These are phyloP conservation scores for Hypercompe scribonia DNA, from an alignment of 2,888 invertebrate species.

Conservation along the genomic window DNA sequence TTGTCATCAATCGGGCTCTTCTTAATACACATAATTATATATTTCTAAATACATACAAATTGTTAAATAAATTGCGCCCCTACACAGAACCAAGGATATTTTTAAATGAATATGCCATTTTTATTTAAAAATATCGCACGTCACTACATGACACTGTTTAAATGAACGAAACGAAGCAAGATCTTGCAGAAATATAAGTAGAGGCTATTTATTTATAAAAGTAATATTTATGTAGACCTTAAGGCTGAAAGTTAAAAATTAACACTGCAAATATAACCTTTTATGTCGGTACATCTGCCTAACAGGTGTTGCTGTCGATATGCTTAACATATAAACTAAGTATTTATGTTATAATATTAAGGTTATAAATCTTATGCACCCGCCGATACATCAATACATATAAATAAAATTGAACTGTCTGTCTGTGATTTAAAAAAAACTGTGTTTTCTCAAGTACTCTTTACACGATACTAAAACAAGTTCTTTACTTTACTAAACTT, in stretches of 20 bases:
- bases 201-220: background rate
- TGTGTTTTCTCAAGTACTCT: too few relatives aligned
- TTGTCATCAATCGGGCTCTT: too few relatives aligned
- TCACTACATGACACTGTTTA: background rate
- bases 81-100: background rate
- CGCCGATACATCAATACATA: background rate
- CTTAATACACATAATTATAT: too few relatives aligned
- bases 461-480: too few relatives aligned
- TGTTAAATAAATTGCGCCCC: background rate
- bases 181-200: background rate
- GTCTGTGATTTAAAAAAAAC: too few relatives aligned
- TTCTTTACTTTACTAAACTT: too few relatives aligned
- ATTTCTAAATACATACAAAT: too few relatives aligned
- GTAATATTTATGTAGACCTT: background rate
- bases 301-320: background rate
- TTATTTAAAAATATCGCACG: background rate
- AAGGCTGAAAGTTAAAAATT: background rate
- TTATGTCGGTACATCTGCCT: background rate
- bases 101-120: background rate
- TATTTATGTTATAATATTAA: background rate
- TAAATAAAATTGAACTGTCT: too few relatives aligned
- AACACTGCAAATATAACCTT: background rate
- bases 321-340: background rate
- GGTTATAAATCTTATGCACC: background rate
- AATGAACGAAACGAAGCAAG: background rate